These are phyloP conservation scores for Lepidurus arcticus DNA, from an alignment of 1,140 invertebrate species.

Conservation along the genomic window DNA sequence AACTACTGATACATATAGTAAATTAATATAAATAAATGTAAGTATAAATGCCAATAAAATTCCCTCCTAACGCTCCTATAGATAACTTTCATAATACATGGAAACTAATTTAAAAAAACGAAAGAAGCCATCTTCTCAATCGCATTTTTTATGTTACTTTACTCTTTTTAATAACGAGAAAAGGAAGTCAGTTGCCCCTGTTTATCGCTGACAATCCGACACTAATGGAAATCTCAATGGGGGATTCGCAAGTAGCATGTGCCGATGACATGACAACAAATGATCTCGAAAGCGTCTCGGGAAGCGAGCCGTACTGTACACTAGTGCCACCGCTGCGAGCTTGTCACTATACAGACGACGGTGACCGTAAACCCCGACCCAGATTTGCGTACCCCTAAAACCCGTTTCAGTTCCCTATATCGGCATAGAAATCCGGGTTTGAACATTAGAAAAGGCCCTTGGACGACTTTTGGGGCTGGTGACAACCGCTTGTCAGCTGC, in stretches of 20 bases:
- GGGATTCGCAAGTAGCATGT: slow-evolving; percentile 9
- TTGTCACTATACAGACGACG: neutral
- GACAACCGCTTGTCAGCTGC: slow-evolving; percentile 10
- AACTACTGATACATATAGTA: no score
- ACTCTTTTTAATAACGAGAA: neutral
- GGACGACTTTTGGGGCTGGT: neutral
- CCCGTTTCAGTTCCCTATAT: neutral
- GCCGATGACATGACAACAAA: slow-evolving; percentile 9
- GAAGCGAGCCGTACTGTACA: neutral
- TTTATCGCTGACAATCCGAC: neutral
- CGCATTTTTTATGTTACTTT: no score
- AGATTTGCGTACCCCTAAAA: neutral
- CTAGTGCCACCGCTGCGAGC: neutral
- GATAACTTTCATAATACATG: no score
- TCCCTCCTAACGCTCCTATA: no score
- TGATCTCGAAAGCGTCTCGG: neutral
- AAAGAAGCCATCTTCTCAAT: no score
- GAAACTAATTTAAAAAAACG: no score
- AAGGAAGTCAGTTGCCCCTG: neutral
- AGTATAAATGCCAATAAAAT: no score
- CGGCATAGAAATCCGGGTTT: neutral
- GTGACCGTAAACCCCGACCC: neutral
- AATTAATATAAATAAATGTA: no score
- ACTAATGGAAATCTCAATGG: slow-evolving; percentile 8
- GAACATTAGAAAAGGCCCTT: neutral